Evolutionary conservation across 1,140 invertebrate genomes (phyloP).

Genomic region (Stegodyphus dumicola): DNA sequence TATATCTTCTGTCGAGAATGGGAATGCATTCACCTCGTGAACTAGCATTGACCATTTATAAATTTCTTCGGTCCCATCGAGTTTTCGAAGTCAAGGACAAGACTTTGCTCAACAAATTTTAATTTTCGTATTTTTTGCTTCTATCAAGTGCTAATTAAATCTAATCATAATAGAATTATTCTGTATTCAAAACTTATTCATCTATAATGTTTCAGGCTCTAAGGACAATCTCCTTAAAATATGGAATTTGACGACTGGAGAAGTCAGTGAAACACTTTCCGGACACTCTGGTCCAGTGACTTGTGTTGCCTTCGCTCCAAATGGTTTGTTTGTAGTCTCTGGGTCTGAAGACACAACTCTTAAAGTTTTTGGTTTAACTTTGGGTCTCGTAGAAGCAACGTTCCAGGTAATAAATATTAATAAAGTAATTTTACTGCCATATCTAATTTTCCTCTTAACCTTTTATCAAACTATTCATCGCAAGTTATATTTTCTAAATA

Average conservation of each 20-base stretch:
- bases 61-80: no score
- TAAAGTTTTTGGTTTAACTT: constrained; percentile 78
- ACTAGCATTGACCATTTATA: no score
- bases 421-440: no score
- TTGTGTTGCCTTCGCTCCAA: constrained; percentile 82
- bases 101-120: no score
- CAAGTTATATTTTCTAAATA: no score
- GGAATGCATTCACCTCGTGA: no score
- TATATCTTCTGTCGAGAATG: no score
- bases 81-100: no score
- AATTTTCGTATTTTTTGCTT: background rate
- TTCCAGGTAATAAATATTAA: constrained; percentile 42
- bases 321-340: constrained; percentile 81
- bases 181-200: background rate
- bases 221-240: constrained; percentile 80
- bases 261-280: constrained; percentile 77
- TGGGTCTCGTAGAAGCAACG: constrained; percentile 12
- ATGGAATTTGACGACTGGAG: constrained; percentile 83
- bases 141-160: background rate
- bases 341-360: constrained; percentile 84
- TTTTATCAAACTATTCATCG: no score
- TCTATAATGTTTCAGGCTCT: constrained; percentile 70
- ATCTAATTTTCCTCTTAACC: no score
- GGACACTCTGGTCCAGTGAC: constrained; percentile 81
- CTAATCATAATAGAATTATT: no score